A percentile compares a stretch with the other conserved stretches of the same genome.
phyloP scores from a whole-genome alignment of 2,113 vertebrate genomes.

The Hiodon alosoides region DNA sequence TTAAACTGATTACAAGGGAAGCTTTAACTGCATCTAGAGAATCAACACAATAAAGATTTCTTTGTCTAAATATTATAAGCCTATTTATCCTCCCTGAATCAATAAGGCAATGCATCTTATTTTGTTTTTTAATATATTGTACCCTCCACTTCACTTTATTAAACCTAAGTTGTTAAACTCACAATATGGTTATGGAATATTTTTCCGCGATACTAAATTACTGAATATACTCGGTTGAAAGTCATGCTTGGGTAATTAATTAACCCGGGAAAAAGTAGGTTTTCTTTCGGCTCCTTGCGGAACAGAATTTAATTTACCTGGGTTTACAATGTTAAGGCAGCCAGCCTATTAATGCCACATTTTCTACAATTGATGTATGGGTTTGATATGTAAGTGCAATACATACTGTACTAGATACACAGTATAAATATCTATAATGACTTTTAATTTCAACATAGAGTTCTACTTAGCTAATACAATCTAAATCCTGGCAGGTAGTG shows the following conservation, averaged over 20 bases:
- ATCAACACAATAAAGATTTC: constrained; percentile 77
- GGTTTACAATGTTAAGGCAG: background rate
- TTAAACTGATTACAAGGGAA: constrained; percentile 74
- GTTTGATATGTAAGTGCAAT: no score
- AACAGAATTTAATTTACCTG: constrained; percentile 31
- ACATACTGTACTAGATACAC: no score
- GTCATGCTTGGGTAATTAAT: constrained; percentile 37
- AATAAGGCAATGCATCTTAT: constrained; percentile 74
- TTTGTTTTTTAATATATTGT: constrained; percentile 40
- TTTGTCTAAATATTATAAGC: constrained; percentile 85
- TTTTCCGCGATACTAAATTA: constrained; percentile 38
- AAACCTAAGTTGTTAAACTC: constrained; percentile 42
- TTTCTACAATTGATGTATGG: no score
- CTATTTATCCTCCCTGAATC: constrained; percentile 79
- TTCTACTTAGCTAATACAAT: no score
- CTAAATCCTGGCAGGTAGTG: no score
- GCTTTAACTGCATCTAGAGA: constrained; percentile 67
- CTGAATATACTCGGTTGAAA: constrained; percentile 30
- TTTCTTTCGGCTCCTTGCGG: constrained; percentile 27
- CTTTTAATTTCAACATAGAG: no score
- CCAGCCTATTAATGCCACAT: no score
- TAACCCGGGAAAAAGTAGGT: constrained; percentile 34
- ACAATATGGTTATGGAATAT: constrained; percentile 42
- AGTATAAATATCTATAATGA: no score
- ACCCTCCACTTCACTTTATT: constrained; percentile 27